Evolutionary conservation across 2,888 invertebrate species (phyloP), one percentile per base, ranked within the genome.

Genomic region (Hesperia comma): DNA sequence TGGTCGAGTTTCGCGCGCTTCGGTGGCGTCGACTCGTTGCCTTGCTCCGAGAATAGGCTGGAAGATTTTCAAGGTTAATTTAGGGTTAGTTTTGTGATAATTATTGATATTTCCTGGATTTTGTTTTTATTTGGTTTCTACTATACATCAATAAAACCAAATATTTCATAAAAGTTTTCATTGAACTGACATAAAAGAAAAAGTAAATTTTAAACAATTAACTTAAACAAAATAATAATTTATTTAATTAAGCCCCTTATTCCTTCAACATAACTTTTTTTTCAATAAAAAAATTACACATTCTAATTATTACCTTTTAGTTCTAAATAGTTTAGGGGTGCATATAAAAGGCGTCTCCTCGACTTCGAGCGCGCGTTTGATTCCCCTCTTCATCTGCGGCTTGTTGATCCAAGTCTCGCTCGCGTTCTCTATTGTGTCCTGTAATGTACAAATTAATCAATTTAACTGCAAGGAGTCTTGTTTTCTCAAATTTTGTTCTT

Each of bases 341-440:
- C 94, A 94, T 51, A 95, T 89, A 76, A 95, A 95, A 0, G 95
- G 95, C 0, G 94, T 94, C 6, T 94, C 92, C 73, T 95, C 94
- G 63, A 90, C 86, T 63, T 85, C 84, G 6, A 93, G 78, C 1
- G 86, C 87, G 0, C 93, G 81, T 69, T 93, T 93, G 17, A 92
- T 71, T 0, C 92, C 92, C 43, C 81, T 82, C 12, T 85, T 84
- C 77, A 84, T 82, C 66, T 81, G 84, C 0, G 93, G 92, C 58
- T 77, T 84, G 69, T 87, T 86, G 32, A 89, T 72, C 93, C 93
- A 93, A 0, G 89, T 90, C 69, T 87, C 88, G 69, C 87, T 89
- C 6, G 87, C 87, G 66, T 90, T 85, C 74, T 90, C 93, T 86
- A 95, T 92, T 3, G 91, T 88, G 62, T 90, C 88, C 93, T 93